phyloP scores from a whole-genome alignment of 2,888 invertebrate genomes.

The Biston stratarius region DNA sequence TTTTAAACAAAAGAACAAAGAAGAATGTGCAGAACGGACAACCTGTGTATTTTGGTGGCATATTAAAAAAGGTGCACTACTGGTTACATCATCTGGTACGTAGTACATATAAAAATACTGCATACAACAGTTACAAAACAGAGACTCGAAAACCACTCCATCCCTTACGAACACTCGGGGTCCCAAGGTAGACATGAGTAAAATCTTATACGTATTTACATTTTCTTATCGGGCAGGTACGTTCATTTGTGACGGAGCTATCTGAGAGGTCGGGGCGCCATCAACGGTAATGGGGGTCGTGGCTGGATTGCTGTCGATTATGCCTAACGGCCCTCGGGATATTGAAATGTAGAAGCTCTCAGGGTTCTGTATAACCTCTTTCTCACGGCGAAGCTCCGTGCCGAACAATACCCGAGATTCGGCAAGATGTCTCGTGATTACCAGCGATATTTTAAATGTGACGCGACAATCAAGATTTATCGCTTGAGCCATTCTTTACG shows the following conservation, averaged over 20 bases:
- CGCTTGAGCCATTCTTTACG: constrained; percentile 19
- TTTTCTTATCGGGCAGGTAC: constrained; percentile 67
- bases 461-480: constrained; percentile 36
- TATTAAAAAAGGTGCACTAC: no score
- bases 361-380: constrained; percentile 24
- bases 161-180: constrained; percentile 18
- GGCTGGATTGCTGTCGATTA: constrained; percentile 76
- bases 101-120: neutral
- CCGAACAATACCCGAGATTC: constrained; percentile 41
- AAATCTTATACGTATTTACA: constrained; percentile 56
- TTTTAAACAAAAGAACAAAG: no score
- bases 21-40: no score
- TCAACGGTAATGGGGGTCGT: constrained; percentile 77
- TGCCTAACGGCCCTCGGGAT: constrained; percentile 70
- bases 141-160: constrained; percentile 17
- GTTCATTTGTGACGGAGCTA: constrained; percentile 66
- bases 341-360: constrained; percentile 64
- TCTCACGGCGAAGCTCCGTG: constrained; percentile 14
- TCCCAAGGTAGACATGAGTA: constrained; percentile 34
- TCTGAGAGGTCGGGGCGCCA: constrained; percentile 59
- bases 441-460: constrained; percentile 42
- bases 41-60: no score
- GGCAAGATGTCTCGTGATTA: constrained; percentile 44
- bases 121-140: constrained; percentile 10
- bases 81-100: no score